Percentiles rank a stretch among this genome's conserved stretches.
Conservation (phyloP, 2,888 invertebrate species). For the Ophion slaviceki region DNA sequence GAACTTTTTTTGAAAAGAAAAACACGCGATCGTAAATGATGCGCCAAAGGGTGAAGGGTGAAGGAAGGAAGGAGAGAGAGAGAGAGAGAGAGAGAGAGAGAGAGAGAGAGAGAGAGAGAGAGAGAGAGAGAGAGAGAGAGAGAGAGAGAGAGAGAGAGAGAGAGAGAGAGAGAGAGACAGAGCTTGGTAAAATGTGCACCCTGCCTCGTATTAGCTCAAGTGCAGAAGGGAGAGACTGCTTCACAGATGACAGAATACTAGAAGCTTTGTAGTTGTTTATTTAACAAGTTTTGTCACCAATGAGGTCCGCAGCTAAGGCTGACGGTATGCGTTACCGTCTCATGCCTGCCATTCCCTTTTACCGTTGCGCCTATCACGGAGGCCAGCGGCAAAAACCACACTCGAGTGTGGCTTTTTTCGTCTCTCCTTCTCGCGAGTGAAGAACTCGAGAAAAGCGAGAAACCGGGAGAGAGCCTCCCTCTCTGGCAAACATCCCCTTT, state of each 20-base stretch:
- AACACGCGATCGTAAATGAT: background rate
- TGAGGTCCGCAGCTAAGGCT: slow-evolving; percentile 37
- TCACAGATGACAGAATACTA: slow-evolving; percentile 22
- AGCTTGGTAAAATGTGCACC: background rate
- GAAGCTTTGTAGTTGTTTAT: slow-evolving; percentile 48
- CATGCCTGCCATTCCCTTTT: slow-evolving; percentile 13
- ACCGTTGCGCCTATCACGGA: slow-evolving; percentile 27
- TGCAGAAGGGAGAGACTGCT: slow-evolving; percentile 27
- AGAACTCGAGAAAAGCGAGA: slow-evolving; percentile 33
- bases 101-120: background rate
- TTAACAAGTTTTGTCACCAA: slow-evolving; percentile 53
- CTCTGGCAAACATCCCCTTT: slow-evolving; percentile 38
- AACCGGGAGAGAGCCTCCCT: background rate
- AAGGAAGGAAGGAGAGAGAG: too few relatives aligned
- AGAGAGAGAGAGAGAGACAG: too few relatives aligned
- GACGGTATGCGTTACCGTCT: slow-evolving; percentile 13
- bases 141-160: too few relatives aligned
- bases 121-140: too few relatives aligned
- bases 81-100: background rate
- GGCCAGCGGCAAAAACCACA: slow-evolving; percentile 36
- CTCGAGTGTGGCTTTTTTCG: slow-evolving; percentile 55
- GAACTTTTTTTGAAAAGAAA: background rate
- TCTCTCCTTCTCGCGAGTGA: slow-evolving; percentile 50
- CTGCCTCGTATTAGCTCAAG: slow-evolving; percentile 26
- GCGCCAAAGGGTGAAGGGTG: background rate